Percentiles rank a stretch among this genome's conserved stretches.
Evolutionary conservation across 2,888 invertebrate genomes (phyloP).

Genomic region (Diadegma fenestrale): DNA sequence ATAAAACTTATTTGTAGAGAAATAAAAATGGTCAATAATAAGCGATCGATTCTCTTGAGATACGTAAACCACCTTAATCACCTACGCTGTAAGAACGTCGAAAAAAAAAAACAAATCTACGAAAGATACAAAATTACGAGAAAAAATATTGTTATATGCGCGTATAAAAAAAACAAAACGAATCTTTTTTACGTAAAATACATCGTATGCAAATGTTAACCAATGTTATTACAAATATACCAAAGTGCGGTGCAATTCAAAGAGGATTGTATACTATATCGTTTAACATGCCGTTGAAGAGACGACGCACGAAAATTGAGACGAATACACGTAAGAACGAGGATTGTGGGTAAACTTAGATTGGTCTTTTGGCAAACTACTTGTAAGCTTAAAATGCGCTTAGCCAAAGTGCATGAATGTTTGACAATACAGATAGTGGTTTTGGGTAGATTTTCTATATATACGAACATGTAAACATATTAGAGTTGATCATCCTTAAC

Average conservation of each 20-base stretch:
- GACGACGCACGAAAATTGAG: conserved; percentile 34
- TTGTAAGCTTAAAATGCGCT: conserved; percentile 78
- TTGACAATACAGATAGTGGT: conserved; percentile 82
- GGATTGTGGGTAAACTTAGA: conserved; percentile 65
- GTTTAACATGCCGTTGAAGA: conserved; percentile 25
- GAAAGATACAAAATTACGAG: background rate
- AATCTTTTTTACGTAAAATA: conserved; percentile 61
- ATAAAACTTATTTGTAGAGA: conserved; percentile 9
- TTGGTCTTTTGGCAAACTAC: conserved; percentile 69
- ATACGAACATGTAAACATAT: conserved; percentile 70
- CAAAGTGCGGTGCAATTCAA: background rate
- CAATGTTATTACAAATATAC: conserved; percentile 14
- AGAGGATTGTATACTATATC: conserved; percentile 20
- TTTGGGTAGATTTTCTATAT: conserved; percentile 73
- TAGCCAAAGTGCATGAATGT: conserved; percentile 80
- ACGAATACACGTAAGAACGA: conserved; percentile 40
- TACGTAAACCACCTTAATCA: background rate
- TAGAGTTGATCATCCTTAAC: conserved; percentile 66
- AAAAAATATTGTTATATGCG: conserved; percentile 26
- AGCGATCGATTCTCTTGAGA: conserved; percentile 1
- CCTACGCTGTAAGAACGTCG: background rate
- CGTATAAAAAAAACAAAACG: background rate
- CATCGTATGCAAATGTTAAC: conserved; percentile 37
- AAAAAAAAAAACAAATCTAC: conserved; percentile 1
- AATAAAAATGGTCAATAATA: background rate